Conservation (phyloP, 2,113 vertebrate species). For the Cephalopholis sonnerati region DNA sequence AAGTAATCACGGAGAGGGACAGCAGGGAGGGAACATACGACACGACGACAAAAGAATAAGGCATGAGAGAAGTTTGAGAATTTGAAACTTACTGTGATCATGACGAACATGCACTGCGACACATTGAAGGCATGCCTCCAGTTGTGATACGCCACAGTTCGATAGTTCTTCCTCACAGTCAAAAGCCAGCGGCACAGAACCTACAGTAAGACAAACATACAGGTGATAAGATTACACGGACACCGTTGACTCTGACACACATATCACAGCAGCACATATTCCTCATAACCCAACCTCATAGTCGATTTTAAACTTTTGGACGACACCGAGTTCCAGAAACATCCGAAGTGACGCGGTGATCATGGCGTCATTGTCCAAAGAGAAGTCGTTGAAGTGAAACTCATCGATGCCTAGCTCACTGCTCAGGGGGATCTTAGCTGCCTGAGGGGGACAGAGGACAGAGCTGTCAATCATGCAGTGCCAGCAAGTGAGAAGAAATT, state of each 20-base stretch:
- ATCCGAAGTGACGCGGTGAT: conserved; percentile 87
- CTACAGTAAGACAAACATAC: conserved; percentile 56
- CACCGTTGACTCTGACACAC: background rate
- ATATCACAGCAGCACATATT: background rate
- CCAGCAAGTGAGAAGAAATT: background rate
- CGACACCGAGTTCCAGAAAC: conserved; percentile 86
- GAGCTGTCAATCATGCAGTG: conserved; percentile 50
- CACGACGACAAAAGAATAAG: background rate
- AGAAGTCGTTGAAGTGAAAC: conserved; percentile 88
- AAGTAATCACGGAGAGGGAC: background rate
- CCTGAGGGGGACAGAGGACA: conserved; percentile 71
- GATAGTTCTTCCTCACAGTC: conserved; percentile 88
- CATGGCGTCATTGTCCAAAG: conserved; percentile 87
- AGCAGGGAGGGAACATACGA: background rate
- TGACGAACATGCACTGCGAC: conserved; percentile 87
- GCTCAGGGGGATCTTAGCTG: conserved; percentile 86
- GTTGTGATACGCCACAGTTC: conserved; percentile 88
- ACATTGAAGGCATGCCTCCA: conserved; percentile 89
- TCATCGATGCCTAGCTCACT: conserved; percentile 86
- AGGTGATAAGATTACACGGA: background rate
- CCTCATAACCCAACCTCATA: conserved; percentile 78
- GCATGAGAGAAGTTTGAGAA: background rate
- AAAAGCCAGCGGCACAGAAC: conserved; percentile 87
- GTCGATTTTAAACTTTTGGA: conserved; percentile 89
- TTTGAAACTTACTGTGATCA: conserved; percentile 84